phyloP scores from a whole-genome alignment of 2,888 invertebrate genomes.

The Lithophane ornitopus region DNA sequence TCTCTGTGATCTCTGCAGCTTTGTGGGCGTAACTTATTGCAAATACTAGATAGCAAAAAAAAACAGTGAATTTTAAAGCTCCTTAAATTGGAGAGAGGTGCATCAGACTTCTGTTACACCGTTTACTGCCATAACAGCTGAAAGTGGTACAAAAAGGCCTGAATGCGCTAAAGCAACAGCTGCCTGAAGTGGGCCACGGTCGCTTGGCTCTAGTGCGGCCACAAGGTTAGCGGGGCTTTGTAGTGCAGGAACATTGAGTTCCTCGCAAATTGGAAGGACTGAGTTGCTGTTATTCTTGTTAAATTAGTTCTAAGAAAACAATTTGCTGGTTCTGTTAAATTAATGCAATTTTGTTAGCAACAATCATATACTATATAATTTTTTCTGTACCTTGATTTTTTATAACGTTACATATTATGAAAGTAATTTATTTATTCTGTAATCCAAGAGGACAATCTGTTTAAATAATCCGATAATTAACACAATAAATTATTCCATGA shows the following conservation, averaged over 20 bases:
- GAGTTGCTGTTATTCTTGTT: not conserved
- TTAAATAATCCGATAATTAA: not conserved
- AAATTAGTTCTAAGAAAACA: not conserved
- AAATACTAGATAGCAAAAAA: too few relatives aligned
- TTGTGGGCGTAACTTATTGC: too few relatives aligned
- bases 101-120: slow-evolving; percentile 17
- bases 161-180: slow-evolving; percentile 61
- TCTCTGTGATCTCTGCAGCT: not conserved
- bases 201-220: slow-evolving; percentile 42
- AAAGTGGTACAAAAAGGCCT: slow-evolving; percentile 53
- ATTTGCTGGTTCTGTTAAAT: not conserved
- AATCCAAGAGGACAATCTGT: not conserved
- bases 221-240: slow-evolving; percentile 16
- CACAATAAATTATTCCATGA: not conserved
- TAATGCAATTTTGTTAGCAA: not conserved
- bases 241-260: not conserved
- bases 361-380: too few relatives aligned
- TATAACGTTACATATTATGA: not conserved
- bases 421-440: not conserved
- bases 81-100: not conserved
- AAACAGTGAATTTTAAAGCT: too few relatives aligned
- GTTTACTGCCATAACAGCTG: slow-evolving; percentile 44
- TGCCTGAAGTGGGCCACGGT: slow-evolving; percentile 65
- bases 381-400: not conserved
- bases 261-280: not conserved